A percentile compares a stretch with the other conserved stretches of the same genome.
phyloP scores from a whole-genome alignment of 2,888 invertebrate species.

The Habrosyne pyritoides region DNA sequence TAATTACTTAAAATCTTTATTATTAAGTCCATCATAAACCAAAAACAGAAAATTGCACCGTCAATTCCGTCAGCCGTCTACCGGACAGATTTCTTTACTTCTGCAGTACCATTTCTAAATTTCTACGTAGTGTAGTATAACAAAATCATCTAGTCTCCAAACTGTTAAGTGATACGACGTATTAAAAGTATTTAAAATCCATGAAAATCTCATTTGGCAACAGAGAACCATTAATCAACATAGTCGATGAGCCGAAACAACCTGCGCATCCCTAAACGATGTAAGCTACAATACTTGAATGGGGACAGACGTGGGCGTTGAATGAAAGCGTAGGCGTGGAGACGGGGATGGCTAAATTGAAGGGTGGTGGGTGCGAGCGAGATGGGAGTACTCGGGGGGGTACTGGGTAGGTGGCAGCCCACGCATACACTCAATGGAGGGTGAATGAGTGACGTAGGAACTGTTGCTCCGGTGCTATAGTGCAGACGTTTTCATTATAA shows the following conservation, averaged over 20 bases:
- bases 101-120: too few relatives aligned
- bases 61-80: too few relatives aligned
- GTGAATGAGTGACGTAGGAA: constrained; percentile 63
- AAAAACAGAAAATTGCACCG: too few relatives aligned
- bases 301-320: constrained; percentile 59
- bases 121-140: too few relatives aligned
- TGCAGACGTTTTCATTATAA: constrained; percentile 2
- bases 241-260: constrained; percentile 20
- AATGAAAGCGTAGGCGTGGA: constrained; percentile 64
- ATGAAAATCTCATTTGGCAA: constrained; percentile 14
- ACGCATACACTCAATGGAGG: constrained; percentile 49
- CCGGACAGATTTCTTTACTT: too few relatives aligned
- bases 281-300: constrained; percentile 50
- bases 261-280: constrained; percentile 39
- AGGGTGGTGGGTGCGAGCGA: not conserved
- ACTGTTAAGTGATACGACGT: too few relatives aligned
- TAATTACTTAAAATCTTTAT: too few relatives aligned
- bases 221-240: constrained; percentile 40
- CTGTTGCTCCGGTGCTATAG: not conserved
- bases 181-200: not conserved
- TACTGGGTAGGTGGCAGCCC: constrained; percentile 24
- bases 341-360: constrained; percentile 26
- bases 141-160: too few relatives aligned
- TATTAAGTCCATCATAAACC: too few relatives aligned
- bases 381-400: not conserved